Evolutionary conservation across 2,797 vertebrate species (phyloP).

Genomic region (Platyrinchus mystaceus): DNA sequence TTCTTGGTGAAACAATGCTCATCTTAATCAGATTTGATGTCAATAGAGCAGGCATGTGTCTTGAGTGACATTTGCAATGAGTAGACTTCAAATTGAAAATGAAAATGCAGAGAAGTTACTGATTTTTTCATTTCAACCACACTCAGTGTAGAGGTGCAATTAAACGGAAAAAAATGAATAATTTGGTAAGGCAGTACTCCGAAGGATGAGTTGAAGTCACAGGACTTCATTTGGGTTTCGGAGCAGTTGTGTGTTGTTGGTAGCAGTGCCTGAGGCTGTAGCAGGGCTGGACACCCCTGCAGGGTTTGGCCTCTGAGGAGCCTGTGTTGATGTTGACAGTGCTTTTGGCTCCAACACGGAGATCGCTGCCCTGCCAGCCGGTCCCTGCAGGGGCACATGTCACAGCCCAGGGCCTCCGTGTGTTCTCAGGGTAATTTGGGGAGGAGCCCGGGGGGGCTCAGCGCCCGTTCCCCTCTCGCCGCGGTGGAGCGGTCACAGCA

Average conservation of each 20-base stretch:
- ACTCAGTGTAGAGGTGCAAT: background rate
- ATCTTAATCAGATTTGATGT: background rate
- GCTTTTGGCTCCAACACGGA: background rate
- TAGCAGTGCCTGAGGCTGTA: background rate
- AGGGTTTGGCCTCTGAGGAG: background rate
- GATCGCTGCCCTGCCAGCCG: background rate
- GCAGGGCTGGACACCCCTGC: background rate
- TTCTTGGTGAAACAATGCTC: background rate
- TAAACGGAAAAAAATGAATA: background rate
- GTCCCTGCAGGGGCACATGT: rapidly evolving
- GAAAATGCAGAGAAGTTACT: background rate
- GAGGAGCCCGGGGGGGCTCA: rapidly evolving
- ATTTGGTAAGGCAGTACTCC: background rate
- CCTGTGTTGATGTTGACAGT: rapidly evolving
- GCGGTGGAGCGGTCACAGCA: background rate
- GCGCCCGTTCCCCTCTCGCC: background rate
- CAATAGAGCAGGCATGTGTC: background rate
- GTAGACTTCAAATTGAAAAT: background rate
- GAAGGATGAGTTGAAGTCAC: background rate
- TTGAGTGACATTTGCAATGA: background rate
- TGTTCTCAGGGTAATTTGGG: background rate
- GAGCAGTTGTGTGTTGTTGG: rapidly evolving
- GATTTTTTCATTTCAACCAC: background rate
- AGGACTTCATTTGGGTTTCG: background rate
- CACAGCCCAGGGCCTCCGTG: too few species aligned